Evolutionary conservation across 2,113 vertebrate species (phyloP).

Genomic region (Ramphastos sulfuratus): DNA sequence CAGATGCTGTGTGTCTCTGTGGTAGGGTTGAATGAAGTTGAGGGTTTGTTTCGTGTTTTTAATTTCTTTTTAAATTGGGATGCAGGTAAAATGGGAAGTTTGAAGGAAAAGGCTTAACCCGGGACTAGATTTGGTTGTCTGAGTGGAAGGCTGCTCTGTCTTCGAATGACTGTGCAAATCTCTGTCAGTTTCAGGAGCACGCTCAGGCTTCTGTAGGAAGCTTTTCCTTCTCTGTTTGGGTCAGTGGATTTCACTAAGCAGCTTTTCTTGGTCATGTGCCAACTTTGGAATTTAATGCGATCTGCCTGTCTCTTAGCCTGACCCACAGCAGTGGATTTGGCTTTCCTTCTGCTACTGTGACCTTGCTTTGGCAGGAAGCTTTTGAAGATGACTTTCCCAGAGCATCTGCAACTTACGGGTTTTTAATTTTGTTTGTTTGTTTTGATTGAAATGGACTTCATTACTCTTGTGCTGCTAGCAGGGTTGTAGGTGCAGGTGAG

Average conservation of each 20-base stretch:
- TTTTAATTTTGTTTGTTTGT: not conserved
- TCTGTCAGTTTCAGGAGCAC: not conserved
- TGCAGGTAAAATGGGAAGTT: not conserved
- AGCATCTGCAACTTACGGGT: not conserved
- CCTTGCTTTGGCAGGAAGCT: not conserved
- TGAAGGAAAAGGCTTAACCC: not conserved
- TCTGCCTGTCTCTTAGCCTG: not conserved
- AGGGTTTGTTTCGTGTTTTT: not conserved
- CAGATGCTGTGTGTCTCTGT: not conserved
- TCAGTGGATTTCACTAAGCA: slow-evolving; percentile 36
- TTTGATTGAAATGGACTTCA: not conserved
- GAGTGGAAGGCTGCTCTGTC: not conserved
- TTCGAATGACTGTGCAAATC: not conserved
- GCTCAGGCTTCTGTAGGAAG: not conserved
- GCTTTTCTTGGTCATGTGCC: slow-evolving; percentile 42
- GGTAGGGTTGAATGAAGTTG: not conserved
- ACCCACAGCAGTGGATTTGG: not conserved
- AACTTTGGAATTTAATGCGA: not conserved
- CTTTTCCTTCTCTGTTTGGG: not conserved
- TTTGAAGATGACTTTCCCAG: not conserved
- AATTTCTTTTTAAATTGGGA: not conserved
- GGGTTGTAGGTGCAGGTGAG: not conserved
- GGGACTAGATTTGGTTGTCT: not conserved
- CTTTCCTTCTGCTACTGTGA: not conserved
- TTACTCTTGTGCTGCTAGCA: not conserved